Base-by-base conservation (phyloP, 2,113 vertebrate genomes). In the Clarias gariepinus region DNA sequence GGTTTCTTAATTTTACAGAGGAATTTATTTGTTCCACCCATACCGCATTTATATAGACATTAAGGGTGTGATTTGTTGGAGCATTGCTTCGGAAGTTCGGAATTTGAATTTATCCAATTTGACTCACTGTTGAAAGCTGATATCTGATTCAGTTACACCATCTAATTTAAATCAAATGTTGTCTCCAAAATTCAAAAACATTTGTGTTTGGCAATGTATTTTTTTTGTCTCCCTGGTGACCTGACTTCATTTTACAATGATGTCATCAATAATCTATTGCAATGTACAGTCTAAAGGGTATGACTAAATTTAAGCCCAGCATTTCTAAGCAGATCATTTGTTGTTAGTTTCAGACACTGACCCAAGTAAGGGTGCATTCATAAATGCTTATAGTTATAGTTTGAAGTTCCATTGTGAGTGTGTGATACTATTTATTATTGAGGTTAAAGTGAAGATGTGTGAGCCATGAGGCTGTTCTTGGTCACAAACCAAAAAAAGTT, bases 11-110 rank as follows among this genome's bases (percentile, higher is more conserved):
- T 16, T 58, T 84, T 81, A 52, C 25, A 63, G n/a, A 33, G 15
- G 78, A 16, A 30, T 57, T 84, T 33, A 69, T 61, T 84, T 76
- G 7, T 83, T 81, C 78, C 33, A 25, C 55, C 57, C 82, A 71
- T 33, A 83, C 15, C 19, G 28, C 21, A 57, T 52, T 55, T 69
- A 69, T 15, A 82, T 47, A 82, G 61, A 66, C 18, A 83, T 77
- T 36, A 52, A 52, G 83, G 55, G 12, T 64, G 57, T 28, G 16
- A 85, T 30, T 77, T 76, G 25, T 76, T 76, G 36, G 57, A 58
- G 15, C 30, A 47, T 60, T 60, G 66, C 6, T 60, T 84, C 16
- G 19, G 28, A 53, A 16, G 1, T 82, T n/a, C n/a, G n/a, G n/a
- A n/a, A 13, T 69, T 69, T 52, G 58, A 13, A 68, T 53, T 28